Evolutionary conservation across 1,140 invertebrate species (phyloP), one percentile per base, ranked within the genome.

Genomic region (Gryon sp.): DNA sequence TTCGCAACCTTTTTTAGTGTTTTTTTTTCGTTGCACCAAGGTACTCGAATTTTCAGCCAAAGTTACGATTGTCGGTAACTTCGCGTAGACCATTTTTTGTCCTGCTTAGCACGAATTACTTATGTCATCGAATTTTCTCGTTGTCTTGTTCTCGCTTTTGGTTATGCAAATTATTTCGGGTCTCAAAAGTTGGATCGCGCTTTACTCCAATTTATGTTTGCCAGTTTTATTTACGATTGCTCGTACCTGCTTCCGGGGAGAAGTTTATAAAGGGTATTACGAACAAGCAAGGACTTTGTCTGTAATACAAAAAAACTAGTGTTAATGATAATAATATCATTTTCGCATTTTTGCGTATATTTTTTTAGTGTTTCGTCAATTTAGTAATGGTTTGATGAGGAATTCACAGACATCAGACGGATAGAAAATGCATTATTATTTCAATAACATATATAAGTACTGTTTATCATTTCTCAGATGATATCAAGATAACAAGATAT

Each of bases 1-100:
- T n/a, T n/a, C n/a, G n/a, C n/a, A n/a, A n/a, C 22, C 3, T 40
- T 34, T 50, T 32, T 53, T 53, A 12, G 8, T 3, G 8, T 45
- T 36, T 18, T 5, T 26, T 55, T 57, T 68, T 26, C 12, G n/a
- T 34, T 7, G 2, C 14, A 20, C 53, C 7, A 60, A 69, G 52
- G 24, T 50, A 15, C 57, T 48, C 69, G 50, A 63, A 63, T 72
- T 62, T 46, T 15, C 24, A 36, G 40, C 34, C 34, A 2, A 72
- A 72, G 50, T 73, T 63, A 73, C 69, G 57, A 53, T 52, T 57
- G 59, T 55, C 40, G 38, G 48, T 41, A 65, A 65, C 60, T 55
- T 55, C 46, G 28, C 41, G 8, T 4, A 26, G 22, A 9, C 15
- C 18, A 7, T 36, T 70, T 70, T 70, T 70, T 70, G 38, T 18